Evolutionary conservation across 2,113 vertebrate species (phyloP), one percentile per base, ranked within the genome.

Genomic region (Corapipo altera): DNA sequence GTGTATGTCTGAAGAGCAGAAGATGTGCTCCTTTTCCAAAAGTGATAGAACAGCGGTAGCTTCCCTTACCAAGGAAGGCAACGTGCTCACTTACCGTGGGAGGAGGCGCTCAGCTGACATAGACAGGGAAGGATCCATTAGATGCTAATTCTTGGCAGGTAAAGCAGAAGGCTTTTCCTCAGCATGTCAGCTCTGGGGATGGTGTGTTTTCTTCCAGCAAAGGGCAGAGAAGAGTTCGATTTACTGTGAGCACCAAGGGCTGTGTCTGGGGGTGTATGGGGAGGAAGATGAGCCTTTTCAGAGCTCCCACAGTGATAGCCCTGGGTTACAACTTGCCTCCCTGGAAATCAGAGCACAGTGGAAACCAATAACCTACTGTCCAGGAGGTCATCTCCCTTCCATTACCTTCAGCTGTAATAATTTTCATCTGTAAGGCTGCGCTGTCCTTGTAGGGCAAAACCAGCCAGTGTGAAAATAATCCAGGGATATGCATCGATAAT

Each of bases 211-310:
- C 26, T n/a, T 74, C 48, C 44, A 93, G 12, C 52, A 55, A 67
- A 71, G 61, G 27, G 28, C 49, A 76, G 52, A 59, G 70, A 27
- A 49, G 19, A 21, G 8, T 74, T 22, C 35, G 11, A 44, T 35
- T 33, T 65, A 17, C 52, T 49, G 20, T 77, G 55, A 71, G 48
- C 82, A 61, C 39, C 33, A 22, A 20, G 30, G 51, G 30, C 84
- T 54, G 20, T 26, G 15, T 10, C 66, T 37, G 21, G 22, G 54
- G 26, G 14, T 0, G 0, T n/a, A 16, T 1, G 1, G n/a, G 37
- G 39, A 80, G 26, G 44, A 72, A 70, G 26, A 87, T 41, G 2
- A 11, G 8, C 41, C 14, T 86, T 64, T 41, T 26, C 61, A 81
- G 52, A 3, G 0, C 30, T 91, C 37, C 19, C 26, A 15, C 6